Base-by-base conservation (phyloP, 1,140 invertebrate genomes). In the Philotrypesis tridentata region DNA sequence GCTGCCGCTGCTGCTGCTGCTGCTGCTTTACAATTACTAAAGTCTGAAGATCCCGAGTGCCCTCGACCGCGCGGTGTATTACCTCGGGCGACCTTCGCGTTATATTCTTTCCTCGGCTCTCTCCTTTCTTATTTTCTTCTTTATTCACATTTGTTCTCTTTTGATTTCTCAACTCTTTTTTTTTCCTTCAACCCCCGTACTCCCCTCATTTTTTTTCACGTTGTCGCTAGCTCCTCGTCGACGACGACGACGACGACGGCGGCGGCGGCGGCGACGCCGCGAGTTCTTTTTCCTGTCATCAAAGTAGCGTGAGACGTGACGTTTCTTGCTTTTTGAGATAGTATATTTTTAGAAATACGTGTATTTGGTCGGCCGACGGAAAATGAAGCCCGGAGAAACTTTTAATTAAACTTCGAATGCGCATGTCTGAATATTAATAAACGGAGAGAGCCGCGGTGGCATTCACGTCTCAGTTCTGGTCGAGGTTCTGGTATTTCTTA, bases 61-160 rank as follows among this genome's bases (percentile, higher is more conserved):
- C 74, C 80, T 82, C 80, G 68, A 77, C 73, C 67, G 74, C 68
- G 74, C 74, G 61, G 80, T n/a, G n/a, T 77, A 77, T 82, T 82
- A 82, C 81, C 81, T 67, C 81, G 75, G 81, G 81, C 81, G 81
- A 82, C 81, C 75, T 82, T 77, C 81, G 70, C 73, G 68, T 73
- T 78, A 78, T 73, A 21, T 12, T 63, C 74, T 72, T 82, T 55
- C 21, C 72, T 17, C 29, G 23, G 43, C 73, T 33, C n/a, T 55
- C 76, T 77, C 37, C 55, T 77, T 77, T 70, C 80, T 76, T 82
- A 76, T 65, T 77, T 43, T 71, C 63, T 76, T 82, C 63, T 77
- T 61, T 76, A 77, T 77, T 82, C 73, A 40, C 73, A 71, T 82
- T 77, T 63, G 73, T 77, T 76, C 80, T 65, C 80, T 77, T 76